Evolutionary conservation across 1,140 invertebrate species (phyloP).

Genomic region (Luehdorfia chinensis): DNA sequence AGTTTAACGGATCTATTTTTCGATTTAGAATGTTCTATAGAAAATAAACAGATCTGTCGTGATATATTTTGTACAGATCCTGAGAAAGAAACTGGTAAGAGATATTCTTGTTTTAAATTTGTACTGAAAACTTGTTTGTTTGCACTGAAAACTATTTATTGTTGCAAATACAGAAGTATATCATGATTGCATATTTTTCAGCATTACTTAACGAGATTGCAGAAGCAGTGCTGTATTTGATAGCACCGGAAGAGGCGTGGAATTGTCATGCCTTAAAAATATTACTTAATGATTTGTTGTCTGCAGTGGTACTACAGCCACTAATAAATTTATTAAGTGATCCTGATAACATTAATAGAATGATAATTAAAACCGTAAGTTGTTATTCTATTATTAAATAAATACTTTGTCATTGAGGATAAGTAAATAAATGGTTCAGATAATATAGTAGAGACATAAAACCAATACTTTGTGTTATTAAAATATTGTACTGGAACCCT

Average conservation of each 20-base stretch:
- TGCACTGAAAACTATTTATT: no score
- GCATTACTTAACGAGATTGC: slow-evolving; percentile 91
- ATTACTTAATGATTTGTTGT: slow-evolving; percentile 86
- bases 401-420: neutral
- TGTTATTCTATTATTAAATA: slow-evolving; percentile 3
- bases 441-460: no score
- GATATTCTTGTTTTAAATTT: no score
- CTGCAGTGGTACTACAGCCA: slow-evolving; percentile 86
- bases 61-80: slow-evolving; percentile 82
- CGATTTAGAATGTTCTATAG: slow-evolving; percentile 91
- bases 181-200: no score
- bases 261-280: slow-evolving; percentile 88
- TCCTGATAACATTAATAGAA: slow-evolving; percentile 96
- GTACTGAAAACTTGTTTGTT: no score
- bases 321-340: slow-evolving; percentile 90
- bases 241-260: slow-evolving; percentile 91
- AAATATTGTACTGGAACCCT: no score
- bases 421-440: neutral
- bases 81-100: slow-evolving; percentile 79
- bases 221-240: slow-evolving; percentile 90
- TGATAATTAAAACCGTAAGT: slow-evolving; percentile 93
- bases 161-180: no score
- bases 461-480: no score
- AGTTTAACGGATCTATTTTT: slow-evolving; percentile 89
- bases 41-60: slow-evolving; percentile 84